Conservation (phyloP, 2,113 vertebrate species). For the Hucho hucho region DNA sequence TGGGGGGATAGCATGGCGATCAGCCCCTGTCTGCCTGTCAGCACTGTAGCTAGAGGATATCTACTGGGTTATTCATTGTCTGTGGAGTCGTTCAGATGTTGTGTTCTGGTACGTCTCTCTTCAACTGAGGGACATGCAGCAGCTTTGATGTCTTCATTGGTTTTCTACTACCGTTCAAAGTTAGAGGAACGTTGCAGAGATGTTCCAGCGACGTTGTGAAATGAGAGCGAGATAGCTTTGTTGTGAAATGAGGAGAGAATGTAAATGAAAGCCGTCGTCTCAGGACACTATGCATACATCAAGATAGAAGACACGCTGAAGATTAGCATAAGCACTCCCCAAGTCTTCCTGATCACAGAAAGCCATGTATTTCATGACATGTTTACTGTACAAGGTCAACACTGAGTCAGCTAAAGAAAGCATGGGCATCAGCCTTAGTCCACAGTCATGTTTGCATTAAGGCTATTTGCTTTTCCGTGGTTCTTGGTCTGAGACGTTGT, state of each 20-base stretch:
- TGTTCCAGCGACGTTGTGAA: background rate
- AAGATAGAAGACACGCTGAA: background rate
- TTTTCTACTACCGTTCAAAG: background rate
- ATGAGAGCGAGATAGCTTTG: too few relatives aligned
- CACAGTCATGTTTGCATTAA: constrained; percentile 22
- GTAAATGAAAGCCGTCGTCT: background rate
- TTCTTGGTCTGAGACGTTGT: constrained; percentile 28
- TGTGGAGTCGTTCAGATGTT: background rate
- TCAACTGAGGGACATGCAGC: background rate
- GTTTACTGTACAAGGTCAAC: constrained; percentile 45
- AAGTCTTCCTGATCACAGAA: constrained; percentile 18
- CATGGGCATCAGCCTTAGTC: constrained; percentile 6
- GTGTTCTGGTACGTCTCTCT: background rate
- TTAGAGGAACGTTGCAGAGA: background rate
- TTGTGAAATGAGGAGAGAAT: background rate
- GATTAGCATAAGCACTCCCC: background rate
- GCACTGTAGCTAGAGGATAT: too few relatives aligned
- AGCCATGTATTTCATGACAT: constrained; percentile 34
- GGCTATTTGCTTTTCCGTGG: constrained; percentile 2
- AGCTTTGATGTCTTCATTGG: background rate
- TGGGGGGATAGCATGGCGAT: background rate
- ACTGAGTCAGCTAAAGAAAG: constrained; percentile 20
- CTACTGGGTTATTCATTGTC: background rate
- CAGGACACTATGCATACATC: background rate
- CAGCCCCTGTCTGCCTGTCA: background rate